Conservation (phyloP, 2,888 invertebrate genomes). For the Hetaerina titia region DNA sequence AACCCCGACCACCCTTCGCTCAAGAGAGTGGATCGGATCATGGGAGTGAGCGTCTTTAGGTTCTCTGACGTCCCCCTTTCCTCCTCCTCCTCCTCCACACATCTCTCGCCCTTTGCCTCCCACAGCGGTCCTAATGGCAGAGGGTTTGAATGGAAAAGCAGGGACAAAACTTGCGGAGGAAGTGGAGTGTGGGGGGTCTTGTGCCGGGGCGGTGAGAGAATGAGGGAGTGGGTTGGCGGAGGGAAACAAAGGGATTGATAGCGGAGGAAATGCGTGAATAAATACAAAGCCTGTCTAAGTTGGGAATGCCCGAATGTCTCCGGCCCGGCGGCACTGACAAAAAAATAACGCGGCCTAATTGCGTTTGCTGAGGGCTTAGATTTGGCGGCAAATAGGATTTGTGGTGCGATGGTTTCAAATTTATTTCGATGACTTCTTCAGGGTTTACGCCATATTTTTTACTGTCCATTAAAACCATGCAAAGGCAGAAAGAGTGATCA, state of each 20-base stretch:
- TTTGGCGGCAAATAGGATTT: not conserved
- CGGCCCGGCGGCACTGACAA: not conserved
- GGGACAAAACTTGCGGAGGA: not conserved
- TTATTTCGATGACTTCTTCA: not conserved
- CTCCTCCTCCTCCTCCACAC: not conserved
- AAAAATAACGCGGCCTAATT: constrained; percentile 12
- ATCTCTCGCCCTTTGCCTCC: not conserved
- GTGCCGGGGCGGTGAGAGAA: not conserved
- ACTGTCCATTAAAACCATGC: not conserved
- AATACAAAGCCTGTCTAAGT: not conserved
- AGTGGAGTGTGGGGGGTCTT: not conserved
- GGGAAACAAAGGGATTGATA: constrained; percentile 10
- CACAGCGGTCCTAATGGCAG: not conserved
- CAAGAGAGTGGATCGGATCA: not conserved
- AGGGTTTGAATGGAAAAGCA: constrained; percentile 28
- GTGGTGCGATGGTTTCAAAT: not conserved
- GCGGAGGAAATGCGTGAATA: constrained; percentile 10
- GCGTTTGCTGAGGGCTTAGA: constrained; percentile 3
- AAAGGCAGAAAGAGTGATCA: not conserved
- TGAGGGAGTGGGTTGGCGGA: not conserved
- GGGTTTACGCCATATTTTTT: not conserved
- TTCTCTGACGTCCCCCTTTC: not conserved
- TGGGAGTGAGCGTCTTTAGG: not conserved
- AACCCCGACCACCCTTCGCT: not conserved
- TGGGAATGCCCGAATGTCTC: constrained; percentile 7